Evolutionary conservation across 2,113 vertebrate species (phyloP), one percentile per base, ranked within the genome.

Genomic region (Dissostichus mawsoni): DNA sequence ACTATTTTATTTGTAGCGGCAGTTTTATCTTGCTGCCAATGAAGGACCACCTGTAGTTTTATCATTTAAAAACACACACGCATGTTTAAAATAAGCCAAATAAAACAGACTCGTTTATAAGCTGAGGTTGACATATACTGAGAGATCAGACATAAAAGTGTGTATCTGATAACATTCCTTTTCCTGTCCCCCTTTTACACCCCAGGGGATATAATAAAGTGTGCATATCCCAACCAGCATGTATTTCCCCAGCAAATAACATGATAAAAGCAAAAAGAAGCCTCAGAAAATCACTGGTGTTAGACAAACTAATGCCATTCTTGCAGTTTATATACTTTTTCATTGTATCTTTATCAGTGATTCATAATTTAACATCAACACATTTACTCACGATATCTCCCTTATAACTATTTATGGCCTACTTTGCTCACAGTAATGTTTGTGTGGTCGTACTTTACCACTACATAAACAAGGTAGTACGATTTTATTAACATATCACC

Each of bases 21-120:
- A 51, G 64, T 44, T 73, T 61, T 52, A 66, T 61, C 50, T 75
- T 50, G 0, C 33, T 48, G 29, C 69, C 16, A 3, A 5, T 57
- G 55, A 13, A 25, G 29, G 81, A 81, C 59, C 52, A 14, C 57
- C 57, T 36, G 20, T 29, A 41, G 10, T 8, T 63, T 59, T 48
- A 23, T 48, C 7, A 16, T 62, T 52, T 18, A 47, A 57, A 57
- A 57, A 57, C 36, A 7, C 55, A 57, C 20, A 57, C 48, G 57
- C 36, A 44, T 2, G 2, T 7, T n/a, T n/a, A 29, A 13, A 44
- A 41, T 10, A 29, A 55, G 58, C 66, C 36, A 50, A 64, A 8
- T 36, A 2, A 61, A 78, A 76, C 56, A 53, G 2, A 13, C 4
- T 0, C 0, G 17, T 67, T 72, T 61, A 62, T 56, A 33, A 20